These are phyloP conservation scores for human DNA, from an alignment of 2,113 vertebrate genomes.

Conservation along the genomic window GRCh38 chr1:19920501-19921000, in stretches of 20 bases:
- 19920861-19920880: fast-evolving
- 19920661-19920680: neutral
- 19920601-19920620: neutral
- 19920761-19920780: neutral
- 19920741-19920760: neutral
- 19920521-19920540: neutral
- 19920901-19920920: neutral
- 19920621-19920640: neutral
- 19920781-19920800: fast-evolving
- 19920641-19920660: neutral
- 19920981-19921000: neutral
- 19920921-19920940: neutral
- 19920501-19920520: neutral
- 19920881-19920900: neutral
- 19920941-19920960: neutral
- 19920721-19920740: neutral
- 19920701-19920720: neutral
- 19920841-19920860: fast-evolving
- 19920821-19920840: neutral
- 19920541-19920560: neutral
- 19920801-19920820: fast-evolving
- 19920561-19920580: neutral
- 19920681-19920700: no score
- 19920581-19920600: neutral
- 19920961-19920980: neutral